These are phyloP conservation scores for Leptinotarsa tumamoca DNA, from an alignment of 2,888 invertebrate genomes.

Conservation along the genomic window DNA sequence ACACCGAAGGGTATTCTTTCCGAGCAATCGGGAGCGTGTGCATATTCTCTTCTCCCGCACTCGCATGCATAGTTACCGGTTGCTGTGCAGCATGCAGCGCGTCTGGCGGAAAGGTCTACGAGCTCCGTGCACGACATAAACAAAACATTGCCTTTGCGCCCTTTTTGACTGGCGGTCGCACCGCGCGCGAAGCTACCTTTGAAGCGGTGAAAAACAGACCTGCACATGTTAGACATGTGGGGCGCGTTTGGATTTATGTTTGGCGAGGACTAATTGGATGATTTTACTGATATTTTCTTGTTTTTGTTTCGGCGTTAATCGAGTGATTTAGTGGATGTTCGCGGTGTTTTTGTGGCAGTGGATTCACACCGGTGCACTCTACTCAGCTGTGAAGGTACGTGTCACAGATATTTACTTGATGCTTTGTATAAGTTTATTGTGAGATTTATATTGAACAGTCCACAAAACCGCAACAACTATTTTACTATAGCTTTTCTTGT, in stretches of 20 bases:
- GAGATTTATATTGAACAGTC: too few relatives aligned
- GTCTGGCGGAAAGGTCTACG: constrained; percentile 45
- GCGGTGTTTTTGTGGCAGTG: constrained; percentile 11
- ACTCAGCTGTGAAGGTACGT: constrained; percentile 5
- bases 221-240: constrained; percentile 52
- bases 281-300: constrained; percentile 19
- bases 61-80: constrained; percentile 18
- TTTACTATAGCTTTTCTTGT: too few relatives aligned
- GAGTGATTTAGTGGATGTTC: constrained; percentile 36
- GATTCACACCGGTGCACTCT: constrained; percentile 1
- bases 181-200: constrained; percentile 22
- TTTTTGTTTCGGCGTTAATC: constrained; percentile 29
- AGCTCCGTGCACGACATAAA: constrained; percentile 45
- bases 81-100: constrained; percentile 20
- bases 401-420: neutral
- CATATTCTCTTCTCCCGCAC: constrained; percentile 22
- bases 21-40: constrained; percentile 9
- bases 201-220: constrained; percentile 27
- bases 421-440: too few relatives aligned
- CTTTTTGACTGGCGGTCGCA: constrained; percentile 45
- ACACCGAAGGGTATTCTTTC: neutral
- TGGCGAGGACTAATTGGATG: constrained; percentile 42
- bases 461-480: too few relatives aligned
- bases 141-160: constrained; percentile 50
- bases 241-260: constrained; percentile 41